A percentile compares a stretch with the other conserved stretches of the same genome.
phyloP scores from a whole-genome alignment of 1,140 invertebrate species.

The Psix sp. region DNA sequence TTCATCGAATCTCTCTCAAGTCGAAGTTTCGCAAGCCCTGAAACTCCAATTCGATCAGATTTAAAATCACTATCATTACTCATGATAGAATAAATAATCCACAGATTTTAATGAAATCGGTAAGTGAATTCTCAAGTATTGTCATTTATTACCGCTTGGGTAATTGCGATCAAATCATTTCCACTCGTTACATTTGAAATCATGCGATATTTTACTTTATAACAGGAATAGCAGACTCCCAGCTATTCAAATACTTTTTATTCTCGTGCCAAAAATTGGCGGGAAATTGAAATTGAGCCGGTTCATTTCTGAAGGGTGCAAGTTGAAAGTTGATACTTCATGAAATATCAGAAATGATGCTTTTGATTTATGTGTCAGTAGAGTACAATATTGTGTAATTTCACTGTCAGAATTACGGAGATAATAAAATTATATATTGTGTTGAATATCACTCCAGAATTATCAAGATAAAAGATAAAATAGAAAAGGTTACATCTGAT shows the following conservation, averaged over 20 bases:
- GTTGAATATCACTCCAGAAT: too few species aligned
- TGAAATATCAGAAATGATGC: too few species aligned
- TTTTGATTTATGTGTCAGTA: conserved; percentile 22
- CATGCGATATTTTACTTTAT: too few species aligned
- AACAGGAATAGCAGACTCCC: too few species aligned
- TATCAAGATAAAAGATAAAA: too few species aligned
- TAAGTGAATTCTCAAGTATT: conserved; percentile 19
- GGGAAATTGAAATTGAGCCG: too few species aligned
- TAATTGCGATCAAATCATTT: too few species aligned
- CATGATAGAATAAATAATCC: conserved; percentile 27
- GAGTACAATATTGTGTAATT: conserved; percentile 32
- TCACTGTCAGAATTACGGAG: conserved; percentile 37
- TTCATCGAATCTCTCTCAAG: conserved; percentile 6
- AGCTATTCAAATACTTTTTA: too few species aligned
- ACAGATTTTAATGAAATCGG: conserved; percentile 11
- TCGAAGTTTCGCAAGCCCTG: conserved; percentile 14
- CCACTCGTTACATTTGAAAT: too few species aligned
- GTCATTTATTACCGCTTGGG: conserved; percentile 9
- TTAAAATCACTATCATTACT: conserved; percentile 40
- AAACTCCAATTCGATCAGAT: conserved; percentile 32
- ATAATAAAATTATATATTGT: conserved; percentile 49
- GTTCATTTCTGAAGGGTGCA: too few species aligned
- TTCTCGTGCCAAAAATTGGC: too few species aligned
- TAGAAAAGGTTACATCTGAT: too few species aligned
- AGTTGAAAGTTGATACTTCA: neutral